These are phyloP conservation scores for Cephus rjabovi DNA, from an alignment of 2,888 invertebrate genomes.

Conservation along the genomic window DNA sequence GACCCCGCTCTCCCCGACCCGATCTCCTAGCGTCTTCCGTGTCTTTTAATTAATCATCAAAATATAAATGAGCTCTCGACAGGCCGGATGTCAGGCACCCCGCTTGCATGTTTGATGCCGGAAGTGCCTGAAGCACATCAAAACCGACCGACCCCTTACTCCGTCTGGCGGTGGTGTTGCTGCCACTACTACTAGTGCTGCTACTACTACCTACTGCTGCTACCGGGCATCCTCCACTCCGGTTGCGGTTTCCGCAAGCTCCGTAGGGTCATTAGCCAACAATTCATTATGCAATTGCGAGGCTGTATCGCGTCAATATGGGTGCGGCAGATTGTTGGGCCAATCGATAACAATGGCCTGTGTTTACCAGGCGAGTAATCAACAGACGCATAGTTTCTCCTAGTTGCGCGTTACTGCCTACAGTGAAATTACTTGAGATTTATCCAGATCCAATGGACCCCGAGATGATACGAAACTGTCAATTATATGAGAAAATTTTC, in stretches of 20 bases:
- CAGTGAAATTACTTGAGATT: neutral
- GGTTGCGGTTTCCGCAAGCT: constrained; percentile 59
- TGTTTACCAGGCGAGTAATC: constrained; percentile 59
- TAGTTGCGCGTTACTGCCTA: constrained; percentile 2
- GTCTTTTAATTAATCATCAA: neutral
- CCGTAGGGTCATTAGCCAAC: constrained; percentile 62
- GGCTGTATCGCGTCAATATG: constrained; percentile 60
- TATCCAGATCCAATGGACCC: neutral
- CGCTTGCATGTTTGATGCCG: constrained; percentile 58
- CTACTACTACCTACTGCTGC: neutral
- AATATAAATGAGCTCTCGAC: neutral
- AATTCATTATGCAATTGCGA: constrained; percentile 62
- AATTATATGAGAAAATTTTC: too few relatives aligned
- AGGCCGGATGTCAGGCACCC: constrained; percentile 16
- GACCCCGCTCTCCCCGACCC: neutral
- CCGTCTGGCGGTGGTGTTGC: constrained; percentile 29
- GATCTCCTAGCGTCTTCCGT: neutral
- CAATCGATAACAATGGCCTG: constrained; percentile 60
- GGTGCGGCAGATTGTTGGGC: constrained; percentile 55
- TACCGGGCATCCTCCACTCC: constrained; percentile 43
- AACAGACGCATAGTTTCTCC: constrained; percentile 45
- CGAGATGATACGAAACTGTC: neutral
- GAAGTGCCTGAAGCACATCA: constrained; percentile 47
- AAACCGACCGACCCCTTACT: neutral
- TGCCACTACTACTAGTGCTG: constrained; percentile 5